Base-by-base conservation (phyloP, 2,888 invertebrate species). In the Agonopterix subpropinquella region DNA sequence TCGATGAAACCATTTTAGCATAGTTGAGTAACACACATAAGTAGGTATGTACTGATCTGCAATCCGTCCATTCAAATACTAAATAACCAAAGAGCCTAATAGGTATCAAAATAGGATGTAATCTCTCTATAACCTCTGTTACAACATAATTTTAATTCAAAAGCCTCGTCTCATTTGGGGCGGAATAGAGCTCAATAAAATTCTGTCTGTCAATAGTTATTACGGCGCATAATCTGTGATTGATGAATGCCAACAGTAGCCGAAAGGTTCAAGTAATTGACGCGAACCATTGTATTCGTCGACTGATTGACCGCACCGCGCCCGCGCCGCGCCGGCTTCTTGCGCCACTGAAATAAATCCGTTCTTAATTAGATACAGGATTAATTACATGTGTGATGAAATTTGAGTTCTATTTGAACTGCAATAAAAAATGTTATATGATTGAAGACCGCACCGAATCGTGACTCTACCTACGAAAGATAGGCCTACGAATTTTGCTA, bases 191-290 rank as follows among this genome's bases (percentile, higher is more conserved):
- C 59, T 59, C 56, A 72, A 73, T n/a, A n/a, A n/a, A n/a, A n/a
- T 73, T 72, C 70, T 62, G 59, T 63, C 75, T 74, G 83, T 84
- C 83, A 82, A 79, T 86, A 80, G 80, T 82, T 77, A 85, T 80
- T 79, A 79, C 67, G 58, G 58, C 57, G 67, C 67, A 70, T 82
- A 80, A 82, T 79, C 73, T 70, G 56, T 77, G 84, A 86, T 85
- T 83, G 81, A 85, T 84, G 79, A 70, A 68, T 61, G 71, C 64
- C 69, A 70, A 80, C 85, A 73, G 86, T 79, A 85, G 85, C 72
- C 53, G 54, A 61, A 54, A 62, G 65, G 67, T 64, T 75, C 59
- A 57, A 35, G 68, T 80, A 82, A 85, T 82, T 77, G 80, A 77
- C 71, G 73, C 67, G 48, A 58, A 57, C 71, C 62, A 81, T 84